Conservation (phyloP, 2,797 vertebrate genomes). For the Aldrovandia affinis region DNA sequence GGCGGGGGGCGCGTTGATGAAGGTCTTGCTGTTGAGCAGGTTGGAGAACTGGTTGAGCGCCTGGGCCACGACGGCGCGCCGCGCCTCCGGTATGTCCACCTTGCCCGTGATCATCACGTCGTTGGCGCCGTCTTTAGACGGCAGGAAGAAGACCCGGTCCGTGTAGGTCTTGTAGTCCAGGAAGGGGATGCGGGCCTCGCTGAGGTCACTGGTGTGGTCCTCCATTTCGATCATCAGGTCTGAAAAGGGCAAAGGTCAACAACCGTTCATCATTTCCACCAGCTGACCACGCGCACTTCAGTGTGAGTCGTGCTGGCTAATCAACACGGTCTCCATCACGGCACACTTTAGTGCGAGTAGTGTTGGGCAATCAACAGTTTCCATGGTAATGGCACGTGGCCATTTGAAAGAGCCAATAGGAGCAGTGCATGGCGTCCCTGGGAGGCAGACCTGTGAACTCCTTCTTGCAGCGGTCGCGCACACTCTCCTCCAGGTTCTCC, state of each 20-base stretch:
- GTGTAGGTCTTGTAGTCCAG: slow-evolving; percentile 97
- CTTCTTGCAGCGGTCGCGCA: slow-evolving; percentile 97
- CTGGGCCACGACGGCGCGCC: slow-evolving; percentile 80
- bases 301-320: too few relatives aligned
- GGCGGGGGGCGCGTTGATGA: slow-evolving; percentile 85
- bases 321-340: background rate
- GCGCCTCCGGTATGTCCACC: slow-evolving; percentile 88
- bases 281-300: background rate
- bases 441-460: slow-evolving; percentile 90
- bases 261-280: background rate
- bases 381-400: too few relatives aligned
- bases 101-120: slow-evolving; percentile 96
- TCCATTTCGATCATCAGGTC: slow-evolving; percentile 99
- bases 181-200: slow-evolving; percentile 91
- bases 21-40: slow-evolving; percentile 98
- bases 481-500: slow-evolving; percentile 94
- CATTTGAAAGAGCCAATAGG: too few relatives aligned
- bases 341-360: background rate
- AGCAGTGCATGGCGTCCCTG: background rate
- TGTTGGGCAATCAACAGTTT: background rate
- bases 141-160: slow-evolving; percentile 94
- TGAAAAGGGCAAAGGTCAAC: slow-evolving; percentile 48
- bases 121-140: slow-evolving; percentile 93
- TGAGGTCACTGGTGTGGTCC: slow-evolving; percentile 93
- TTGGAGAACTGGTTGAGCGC: slow-evolving; percentile 97